phyloP scores from a whole-genome alignment of 1,140 invertebrate genomes.

The Leptestheria dahalacensis region DNA sequence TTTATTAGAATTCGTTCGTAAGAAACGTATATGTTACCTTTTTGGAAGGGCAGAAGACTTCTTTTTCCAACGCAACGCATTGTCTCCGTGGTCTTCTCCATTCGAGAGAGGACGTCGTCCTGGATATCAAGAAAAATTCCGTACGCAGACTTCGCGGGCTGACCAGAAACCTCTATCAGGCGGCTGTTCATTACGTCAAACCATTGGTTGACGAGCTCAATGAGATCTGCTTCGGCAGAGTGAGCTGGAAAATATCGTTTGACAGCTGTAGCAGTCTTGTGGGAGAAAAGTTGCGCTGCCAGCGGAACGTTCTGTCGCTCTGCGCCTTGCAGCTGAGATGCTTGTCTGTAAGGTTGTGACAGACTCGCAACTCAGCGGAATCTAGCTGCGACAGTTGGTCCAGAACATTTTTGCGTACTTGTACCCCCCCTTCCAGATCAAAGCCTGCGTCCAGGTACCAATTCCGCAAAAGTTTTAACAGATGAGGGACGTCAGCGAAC shows the following conservation, averaged over 20 bases:
- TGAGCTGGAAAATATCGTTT: background rate
- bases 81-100: background rate
- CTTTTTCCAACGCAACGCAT: background rate
- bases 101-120: background rate
- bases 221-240: background rate
- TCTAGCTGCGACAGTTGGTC: background rate
- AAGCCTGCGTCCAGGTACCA: conserved; percentile 18
- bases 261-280: background rate
- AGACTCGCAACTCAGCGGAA: background rate
- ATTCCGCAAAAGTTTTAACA: conserved; percentile 19
- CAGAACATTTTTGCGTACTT: background rate
- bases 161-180: background rate
- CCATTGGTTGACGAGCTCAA: background rate
- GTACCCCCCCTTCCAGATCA: background rate
- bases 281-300: background rate
- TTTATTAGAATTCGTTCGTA: no score
- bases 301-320: background rate
- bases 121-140: background rate
- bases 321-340: background rate
- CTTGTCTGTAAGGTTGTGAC: background rate
- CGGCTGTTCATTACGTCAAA: background rate
- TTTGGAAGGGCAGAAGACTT: background rate
- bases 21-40: background rate
- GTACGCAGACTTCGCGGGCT: background rate
- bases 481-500: conserved; percentile 20